Evolutionary conservation across 2,888 invertebrate species (phyloP).

Genomic region (Smittia aterrima): DNA sequence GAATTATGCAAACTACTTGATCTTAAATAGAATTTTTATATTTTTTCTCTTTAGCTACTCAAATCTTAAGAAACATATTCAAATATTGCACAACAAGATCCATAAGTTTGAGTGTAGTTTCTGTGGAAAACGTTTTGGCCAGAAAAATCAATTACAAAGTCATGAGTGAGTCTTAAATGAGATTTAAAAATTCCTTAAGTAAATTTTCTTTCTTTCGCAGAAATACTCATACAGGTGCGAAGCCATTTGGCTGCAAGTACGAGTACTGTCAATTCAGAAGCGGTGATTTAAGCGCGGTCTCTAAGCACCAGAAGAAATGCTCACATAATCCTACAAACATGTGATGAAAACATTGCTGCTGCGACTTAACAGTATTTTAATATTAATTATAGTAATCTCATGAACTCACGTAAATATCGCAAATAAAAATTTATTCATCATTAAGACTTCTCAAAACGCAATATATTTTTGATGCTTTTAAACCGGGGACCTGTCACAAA

Average conservation of each 20-base stretch:
- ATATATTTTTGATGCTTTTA: no score
- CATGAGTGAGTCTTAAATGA: slow-evolving; percentile 17
- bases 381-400: no score
- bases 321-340: slow-evolving; percentile 15
- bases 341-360: background rate
- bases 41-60: no score
- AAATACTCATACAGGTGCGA: slow-evolving; percentile 30
- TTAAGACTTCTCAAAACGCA: no score
- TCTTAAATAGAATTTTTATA: no score
- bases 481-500: no score
- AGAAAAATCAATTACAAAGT: slow-evolving; percentile 35
- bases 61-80: slow-evolving; percentile 32
- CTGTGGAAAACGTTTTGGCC: slow-evolving; percentile 24
- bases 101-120: slow-evolving; percentile 23
- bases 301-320: slow-evolving; percentile 35
- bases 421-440: no score
- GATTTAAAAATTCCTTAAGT: background rate
- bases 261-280: slow-evolving; percentile 7
- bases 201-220: background rate
- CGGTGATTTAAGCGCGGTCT: slow-evolving; percentile 24
- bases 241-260: slow-evolving; percentile 26
- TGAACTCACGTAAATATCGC: no score
- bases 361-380: background rate
- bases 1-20: no score
- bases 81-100: slow-evolving; percentile 31